Conservation (phyloP, 2,888 invertebrate species). For the Volucella zonaria region DNA sequence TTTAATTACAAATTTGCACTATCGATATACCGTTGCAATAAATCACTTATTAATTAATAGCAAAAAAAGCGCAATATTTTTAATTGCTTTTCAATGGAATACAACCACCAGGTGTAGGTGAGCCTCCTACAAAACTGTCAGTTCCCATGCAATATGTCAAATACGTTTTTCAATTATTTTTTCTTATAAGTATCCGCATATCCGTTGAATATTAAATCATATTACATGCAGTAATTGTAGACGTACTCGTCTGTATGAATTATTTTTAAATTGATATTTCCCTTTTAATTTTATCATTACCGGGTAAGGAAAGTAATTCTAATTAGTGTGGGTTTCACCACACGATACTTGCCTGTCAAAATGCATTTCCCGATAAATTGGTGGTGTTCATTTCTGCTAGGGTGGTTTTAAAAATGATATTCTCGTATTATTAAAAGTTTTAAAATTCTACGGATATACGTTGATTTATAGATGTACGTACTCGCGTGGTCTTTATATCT, state of each 20-base stretch:
- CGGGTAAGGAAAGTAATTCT: neutral
- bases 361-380: constrained; percentile 6
- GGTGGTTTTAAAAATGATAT: too few species aligned
- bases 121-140: neutral
- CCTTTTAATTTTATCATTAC: neutral
- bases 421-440: too few species aligned
- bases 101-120: neutral
- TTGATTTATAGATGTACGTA: too few species aligned
- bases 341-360: constrained; percentile 13
- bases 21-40: too few species aligned
- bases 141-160: neutral
- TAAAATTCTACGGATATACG: too few species aligned
- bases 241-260: neutral
- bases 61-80: constrained; percentile 6
- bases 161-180: neutral
- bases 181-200: neutral
- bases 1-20: neutral
- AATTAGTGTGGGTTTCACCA: too few species aligned
- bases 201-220: neutral
- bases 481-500: too few species aligned
- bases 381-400: neutral
- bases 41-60: neutral
- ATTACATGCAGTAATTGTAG: neutral
- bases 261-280: neutral
- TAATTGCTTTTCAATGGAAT: neutral